A percentile compares a stretch with the other conserved stretches of the same genome.
These are phyloP conservation scores for Oplegnathus fasciatus DNA, from an alignment of 2,113 vertebrate genomes.

Conservation along the genomic window DNA sequence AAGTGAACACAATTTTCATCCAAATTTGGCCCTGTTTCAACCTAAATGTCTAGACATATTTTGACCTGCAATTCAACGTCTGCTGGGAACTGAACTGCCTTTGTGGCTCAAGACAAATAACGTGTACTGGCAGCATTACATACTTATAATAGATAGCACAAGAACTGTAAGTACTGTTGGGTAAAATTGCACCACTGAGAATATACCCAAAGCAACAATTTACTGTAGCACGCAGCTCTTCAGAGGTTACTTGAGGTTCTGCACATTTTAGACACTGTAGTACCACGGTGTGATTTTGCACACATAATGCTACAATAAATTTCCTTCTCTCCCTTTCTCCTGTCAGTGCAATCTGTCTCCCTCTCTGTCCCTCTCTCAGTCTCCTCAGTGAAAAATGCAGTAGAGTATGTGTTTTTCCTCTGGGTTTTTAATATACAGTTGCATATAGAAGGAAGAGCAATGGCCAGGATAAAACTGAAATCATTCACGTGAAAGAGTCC, in stretches of 20 bases:
- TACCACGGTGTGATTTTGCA: conserved; percentile 34
- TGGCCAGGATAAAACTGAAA: conserved; percentile 50
- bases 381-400: conserved; percentile 49
- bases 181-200: conserved; percentile 6
- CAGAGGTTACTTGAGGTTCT: conserved; percentile 26
- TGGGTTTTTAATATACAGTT: conserved; percentile 50
- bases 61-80: neutral
- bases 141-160: neutral
- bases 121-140: neutral
- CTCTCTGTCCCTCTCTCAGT: conserved; percentile 35
- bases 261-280: conserved; percentile 29
- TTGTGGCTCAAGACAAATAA: conserved; percentile 7
- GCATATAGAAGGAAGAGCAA: conserved; percentile 50
- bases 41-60: neutral
- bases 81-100: conserved; percentile 4
- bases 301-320: conserved; percentile 47
- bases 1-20: neutral
- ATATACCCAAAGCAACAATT: conserved; percentile 25
- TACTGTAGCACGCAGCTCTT: neutral
- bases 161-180: conserved; percentile 21
- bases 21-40: neutral
- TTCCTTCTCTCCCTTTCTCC: conserved; percentile 29
- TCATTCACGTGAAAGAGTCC: conserved; percentile 67
- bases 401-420: conserved; percentile 51
- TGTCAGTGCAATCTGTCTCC: conserved; percentile 61